Percentiles rank a stretch among this genome's conserved stretches.
phyloP scores from a whole-genome alignment of 2,888 invertebrate genomes.

The Dicyrtoma fusca region DNA sequence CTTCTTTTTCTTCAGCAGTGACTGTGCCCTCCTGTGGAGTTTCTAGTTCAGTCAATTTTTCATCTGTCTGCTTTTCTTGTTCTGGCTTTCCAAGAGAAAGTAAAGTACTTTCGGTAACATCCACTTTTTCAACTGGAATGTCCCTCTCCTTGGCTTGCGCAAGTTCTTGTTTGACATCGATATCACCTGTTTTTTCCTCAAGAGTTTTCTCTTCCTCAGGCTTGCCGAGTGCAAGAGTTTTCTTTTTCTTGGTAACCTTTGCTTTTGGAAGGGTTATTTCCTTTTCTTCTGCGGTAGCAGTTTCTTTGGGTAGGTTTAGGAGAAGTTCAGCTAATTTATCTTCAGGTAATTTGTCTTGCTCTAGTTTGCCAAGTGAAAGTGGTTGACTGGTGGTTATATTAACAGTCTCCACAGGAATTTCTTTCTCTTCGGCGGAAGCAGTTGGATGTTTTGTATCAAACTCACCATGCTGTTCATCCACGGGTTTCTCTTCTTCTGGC shows the following conservation, averaged over 20 bases:
- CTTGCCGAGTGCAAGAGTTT: conserved; percentile 21
- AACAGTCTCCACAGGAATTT: conserved; percentile 26
- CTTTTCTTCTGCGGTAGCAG: conserved; percentile 27
- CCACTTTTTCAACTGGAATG: conserved; percentile 20
- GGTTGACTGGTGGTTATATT: conserved; percentile 5
- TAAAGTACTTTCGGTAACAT: conserved; percentile 22
- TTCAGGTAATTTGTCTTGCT: too few relatives aligned
- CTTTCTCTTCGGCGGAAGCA: background rate
- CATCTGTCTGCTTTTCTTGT: conserved; percentile 7
- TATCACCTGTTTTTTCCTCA: conserved; percentile 50
- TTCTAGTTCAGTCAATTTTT: conserved; percentile 15
- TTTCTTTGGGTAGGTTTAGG: conserved; percentile 28
- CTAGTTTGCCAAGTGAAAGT: conserved; percentile 3
- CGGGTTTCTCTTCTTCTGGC: conserved; percentile 41
- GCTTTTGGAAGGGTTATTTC: conserved; percentile 27
- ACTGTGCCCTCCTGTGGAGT: background rate
- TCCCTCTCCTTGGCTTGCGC: conserved; percentile 22
- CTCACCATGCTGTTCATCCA: conserved; percentile 51
- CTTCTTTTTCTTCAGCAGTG: conserved; percentile 27
- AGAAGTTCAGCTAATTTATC: conserved; percentile 3
- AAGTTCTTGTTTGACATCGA: background rate
- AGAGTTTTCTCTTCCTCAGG: conserved; percentile 51
- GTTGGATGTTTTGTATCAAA: background rate
- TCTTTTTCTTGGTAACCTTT: conserved; percentile 32
- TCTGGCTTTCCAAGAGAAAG: conserved; percentile 20